Base-by-base conservation (phyloP, 1,140 invertebrate genomes). In the Homarus americanus region DNA sequence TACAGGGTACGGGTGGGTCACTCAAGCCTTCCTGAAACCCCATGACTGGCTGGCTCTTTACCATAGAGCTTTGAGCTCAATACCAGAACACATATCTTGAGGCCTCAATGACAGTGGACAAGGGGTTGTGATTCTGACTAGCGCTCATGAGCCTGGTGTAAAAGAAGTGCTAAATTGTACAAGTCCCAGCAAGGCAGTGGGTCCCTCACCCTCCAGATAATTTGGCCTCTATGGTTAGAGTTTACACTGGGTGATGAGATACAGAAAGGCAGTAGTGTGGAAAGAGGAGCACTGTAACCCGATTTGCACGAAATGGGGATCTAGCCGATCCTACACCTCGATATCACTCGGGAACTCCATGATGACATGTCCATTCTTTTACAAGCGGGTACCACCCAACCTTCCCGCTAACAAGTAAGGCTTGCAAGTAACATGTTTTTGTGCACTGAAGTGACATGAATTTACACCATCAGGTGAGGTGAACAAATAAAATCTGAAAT, bases 401-500 rank as follows among this genome's bases (percentile, higher is more conserved):
- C 63, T 76, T 90, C 80, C 87, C 69, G 87, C 44, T 82, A 83
- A 83, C 80, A 90, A 72, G 87, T 90, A 90, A 90, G 87, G 87
- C 87, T 90, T 90, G 87, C 72, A 87, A 87, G 44, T 90, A 83
- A 90, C 82, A 90, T 87, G 86, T 87, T 90, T 87, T 90, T 90
- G 87, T 90, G 87, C 87, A 90, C 87, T 90, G 83, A 76, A 90
- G 87, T 90, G 87, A 90, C 87, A 90, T 90, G 72, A 90, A 90
- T 82, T 90, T 90, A 90, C 87, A 89, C 87, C 87, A 82, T 89
- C 79, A 82, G 79, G 87, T 89, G 87, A 82, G 79, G 87, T 89
- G 87, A 89, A 89, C 87, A 90, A 90, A 90, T 90, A 90, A 87
- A 90, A 90, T 90, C 82, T 90, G 87, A 90, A 90, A 90, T 90